phyloP scores from a whole-genome alignment of 2,113 vertebrate genomes.

The Callithrix jacchus region DNA sequence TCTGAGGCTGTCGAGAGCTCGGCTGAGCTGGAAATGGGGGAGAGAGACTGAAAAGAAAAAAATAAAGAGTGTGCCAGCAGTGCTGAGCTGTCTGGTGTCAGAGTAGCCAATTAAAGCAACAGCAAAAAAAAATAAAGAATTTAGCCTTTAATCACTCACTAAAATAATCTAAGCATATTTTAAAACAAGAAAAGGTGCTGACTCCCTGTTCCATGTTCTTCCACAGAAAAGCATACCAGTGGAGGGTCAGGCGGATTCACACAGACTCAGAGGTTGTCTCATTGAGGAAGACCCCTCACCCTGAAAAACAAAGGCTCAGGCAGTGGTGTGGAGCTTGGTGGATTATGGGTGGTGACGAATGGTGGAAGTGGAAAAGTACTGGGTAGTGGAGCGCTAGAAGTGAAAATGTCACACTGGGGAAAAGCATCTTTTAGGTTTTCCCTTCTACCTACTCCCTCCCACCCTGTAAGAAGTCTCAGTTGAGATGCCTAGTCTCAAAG shows the following conservation, averaged over 20 bases:
- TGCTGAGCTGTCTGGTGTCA: background rate
- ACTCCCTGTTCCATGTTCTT: too few species aligned
- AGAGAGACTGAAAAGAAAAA: background rate
- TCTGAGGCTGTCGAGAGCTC: background rate
- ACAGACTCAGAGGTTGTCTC: fast-evolving
- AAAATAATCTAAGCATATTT: background rate
- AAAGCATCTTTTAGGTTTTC: background rate
- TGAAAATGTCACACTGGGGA: background rate
- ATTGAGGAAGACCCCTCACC: background rate
- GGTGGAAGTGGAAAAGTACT: background rate
- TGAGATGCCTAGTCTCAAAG: background rate
- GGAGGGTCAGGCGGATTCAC: background rate
- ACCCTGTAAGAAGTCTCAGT: fast-evolving
- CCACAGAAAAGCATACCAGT: background rate
- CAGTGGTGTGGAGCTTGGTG: fast-evolving
- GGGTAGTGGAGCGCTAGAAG: background rate
- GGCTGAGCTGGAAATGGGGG: background rate
- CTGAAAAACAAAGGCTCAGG: too few species aligned
- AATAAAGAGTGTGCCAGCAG: background rate
- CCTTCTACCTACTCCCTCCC: background rate
- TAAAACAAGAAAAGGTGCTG: fast-evolving
- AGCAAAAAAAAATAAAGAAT: background rate
- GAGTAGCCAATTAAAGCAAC: background rate
- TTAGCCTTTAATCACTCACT: background rate
- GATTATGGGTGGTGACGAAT: fast-evolving